A percentile compares a stretch with the other conserved stretches of the same genome.
Evolutionary conservation across 2,113 vertebrate species (phyloP).

Genomic region (Suricata suricatta): DNA sequence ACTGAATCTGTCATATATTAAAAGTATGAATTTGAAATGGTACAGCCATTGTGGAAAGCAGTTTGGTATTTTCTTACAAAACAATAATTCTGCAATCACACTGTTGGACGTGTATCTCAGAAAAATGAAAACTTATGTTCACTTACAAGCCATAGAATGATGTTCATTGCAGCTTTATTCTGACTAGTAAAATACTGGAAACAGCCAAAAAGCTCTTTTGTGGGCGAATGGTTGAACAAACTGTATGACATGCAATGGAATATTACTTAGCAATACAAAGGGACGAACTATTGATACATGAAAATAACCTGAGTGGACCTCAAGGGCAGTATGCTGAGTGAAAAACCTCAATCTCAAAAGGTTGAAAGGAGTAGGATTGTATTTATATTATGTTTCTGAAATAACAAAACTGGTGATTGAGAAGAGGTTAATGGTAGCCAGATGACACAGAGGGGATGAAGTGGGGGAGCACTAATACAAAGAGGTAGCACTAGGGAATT

Average conservation of each 20-base stretch:
- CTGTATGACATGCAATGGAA: neutral
- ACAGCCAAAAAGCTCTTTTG: neutral
- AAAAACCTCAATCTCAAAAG: neutral
- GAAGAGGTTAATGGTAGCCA: neutral
- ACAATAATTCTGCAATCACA: neutral
- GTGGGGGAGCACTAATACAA: neutral
- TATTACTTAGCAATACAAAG: neutral
- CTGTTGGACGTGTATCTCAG: neutral
- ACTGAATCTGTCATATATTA: neutral
- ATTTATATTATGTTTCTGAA: neutral
- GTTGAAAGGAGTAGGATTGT: neutral
- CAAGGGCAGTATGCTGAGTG: neutral
- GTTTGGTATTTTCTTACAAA: constrained; percentile 6
- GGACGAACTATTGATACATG: neutral
- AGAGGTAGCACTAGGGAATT: neutral
- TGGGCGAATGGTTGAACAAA: neutral
- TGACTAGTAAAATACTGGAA: neutral
- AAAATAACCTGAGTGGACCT: neutral
- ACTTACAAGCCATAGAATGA: neutral
- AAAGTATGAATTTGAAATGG: neutral
- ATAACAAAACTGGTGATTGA: neutral
- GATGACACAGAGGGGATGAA: neutral
- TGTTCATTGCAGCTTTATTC: neutral
- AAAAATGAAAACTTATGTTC: neutral
- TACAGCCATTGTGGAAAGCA: neutral